Evolutionary conservation across 2,888 invertebrate genomes (phyloP), one percentile per base, ranked within the genome.

Genomic region (Lymantria dispar): DNA sequence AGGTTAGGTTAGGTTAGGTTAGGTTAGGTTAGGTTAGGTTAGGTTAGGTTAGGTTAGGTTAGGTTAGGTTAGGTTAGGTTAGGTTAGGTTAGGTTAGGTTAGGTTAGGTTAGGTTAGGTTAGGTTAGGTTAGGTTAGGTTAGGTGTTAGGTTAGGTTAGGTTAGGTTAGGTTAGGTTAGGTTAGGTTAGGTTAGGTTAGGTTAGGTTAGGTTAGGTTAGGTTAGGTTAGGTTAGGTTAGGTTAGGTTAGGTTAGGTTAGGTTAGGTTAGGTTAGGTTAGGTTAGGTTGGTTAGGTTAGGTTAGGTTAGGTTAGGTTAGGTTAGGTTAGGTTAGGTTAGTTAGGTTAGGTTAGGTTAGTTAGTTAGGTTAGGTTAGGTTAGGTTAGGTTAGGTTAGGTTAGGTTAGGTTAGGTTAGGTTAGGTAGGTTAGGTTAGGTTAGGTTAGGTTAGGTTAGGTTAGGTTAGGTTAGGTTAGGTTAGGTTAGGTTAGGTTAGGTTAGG

Each of bases 321-420:
- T 57, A 57, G 55, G 59, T 56, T 56, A 56, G 56, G 56, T 56
- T 56, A 56, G 56, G 56, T 56, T 56, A 56, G 56, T 56, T 56
- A 56, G 56, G 53, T 56, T 56, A 56, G n/a, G n/a, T n/a, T n/a
- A n/a, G 50, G 48, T 48, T 50, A 48, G 51, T 47, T 42, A 42
- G 47, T 47, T 56, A 59, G 59, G 54, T 56, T 52, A 51, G 53
- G 57, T 54, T 54, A 57, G 57, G 57, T 54, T 54, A 57, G 56
- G 58, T 33, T 52, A 58, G 60, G 60, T 57, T 57, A 60, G 60
- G 57, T 55, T 30, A 8, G 57, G 60, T 57, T 57, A 60, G 60
- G 60, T 57, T 57, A 61, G 60, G 60, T 57, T 57, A 60, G 60
- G 60, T 57, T 57, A 60, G 60, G 60, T 57, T 57, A 60, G 60